Base-by-base conservation (phyloP, 2,888 invertebrate genomes). In the Eremobia ochroleuca region DNA sequence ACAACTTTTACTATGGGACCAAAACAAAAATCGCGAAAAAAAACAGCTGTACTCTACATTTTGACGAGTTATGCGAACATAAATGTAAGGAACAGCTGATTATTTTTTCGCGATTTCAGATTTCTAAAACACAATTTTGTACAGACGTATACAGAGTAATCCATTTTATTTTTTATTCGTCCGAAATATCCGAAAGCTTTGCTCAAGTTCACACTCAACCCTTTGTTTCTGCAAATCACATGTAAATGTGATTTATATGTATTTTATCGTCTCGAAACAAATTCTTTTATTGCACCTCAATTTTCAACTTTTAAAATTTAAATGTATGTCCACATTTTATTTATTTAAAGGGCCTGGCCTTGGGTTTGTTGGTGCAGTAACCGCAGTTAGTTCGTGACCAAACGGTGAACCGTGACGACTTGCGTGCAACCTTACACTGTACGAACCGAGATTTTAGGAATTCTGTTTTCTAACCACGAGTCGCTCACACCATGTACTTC, bases 381-480 rank as follows among this genome's bases (percentile, higher is more conserved):
- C 46, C 52, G 67, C 52, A n/a, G 71, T 62, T 59, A 65, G 65
- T 81, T 81, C 84, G 85, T 84, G 85, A 84, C 85, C 70, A 67
- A 85, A 68, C 43, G 59, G 55, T 68, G 73, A 21, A 52, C 58
- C 59, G 59, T 55, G 69, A 40, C 52, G 58, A 65, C 43, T 64
- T 70, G 49, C 70, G 64, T 76, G 76, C 34, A 62, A 62, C 73
- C 25, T 75, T 70, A 65, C 64, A 77, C 58, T 49, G 59, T 55
- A 8, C 31, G 0, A 46, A 72, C n/a, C n/a, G 58, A 61, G 21
- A 68, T 52, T 43, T 80, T 80, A 37, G 49, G 21, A 80, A 74
- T 69, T 34, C 1, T 43, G 3, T 64, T 73, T 73, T 73, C 18
- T 59, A 43, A 37, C 31, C 8, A 31, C 40, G 8, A n/a, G 18